Evolutionary conservation across 2,797 vertebrate species (phyloP).

Genomic region (Phataginus tricuspis): DNA sequence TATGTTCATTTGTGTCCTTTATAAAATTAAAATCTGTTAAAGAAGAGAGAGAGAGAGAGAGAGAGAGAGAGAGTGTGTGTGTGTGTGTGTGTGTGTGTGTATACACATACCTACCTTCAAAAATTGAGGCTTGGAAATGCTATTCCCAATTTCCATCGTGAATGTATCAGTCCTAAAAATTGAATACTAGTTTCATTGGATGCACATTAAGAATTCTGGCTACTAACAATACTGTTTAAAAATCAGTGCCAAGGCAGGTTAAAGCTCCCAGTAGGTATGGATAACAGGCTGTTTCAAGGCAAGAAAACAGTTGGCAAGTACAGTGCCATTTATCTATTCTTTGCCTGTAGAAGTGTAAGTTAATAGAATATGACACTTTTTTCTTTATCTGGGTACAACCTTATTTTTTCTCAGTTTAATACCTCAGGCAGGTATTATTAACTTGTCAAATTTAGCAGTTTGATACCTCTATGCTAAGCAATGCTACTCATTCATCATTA

Average conservation of each 20-base stretch:
- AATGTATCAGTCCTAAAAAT: not conserved
- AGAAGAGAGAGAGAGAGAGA: not conserved
- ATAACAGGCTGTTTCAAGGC: not conserved
- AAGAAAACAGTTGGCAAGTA: not conserved
- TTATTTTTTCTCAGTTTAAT: not conserved
- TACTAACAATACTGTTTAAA: not conserved
- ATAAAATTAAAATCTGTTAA: not conserved
- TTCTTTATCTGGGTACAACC: not conserved
- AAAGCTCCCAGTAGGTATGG: not conserved
- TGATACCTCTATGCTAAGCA: not conserved
- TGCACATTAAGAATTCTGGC: not conserved
- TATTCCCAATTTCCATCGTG: not conserved
- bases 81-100: not conserved
- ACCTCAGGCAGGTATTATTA: not conserved
- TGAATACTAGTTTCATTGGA: not conserved
- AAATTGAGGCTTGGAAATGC: not conserved
- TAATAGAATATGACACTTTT: not conserved
- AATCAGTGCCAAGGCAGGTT: not conserved
- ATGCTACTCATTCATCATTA: not conserved
- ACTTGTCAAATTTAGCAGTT: not conserved
- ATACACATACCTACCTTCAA: not conserved
- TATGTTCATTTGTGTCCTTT: not conserved
- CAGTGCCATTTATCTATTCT: not conserved
- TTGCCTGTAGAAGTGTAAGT: not conserved
- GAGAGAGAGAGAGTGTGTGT: no score